Conservation (phyloP, 2,797 vertebrate genomes). For the Muraenolepis orangiensis region DNA sequence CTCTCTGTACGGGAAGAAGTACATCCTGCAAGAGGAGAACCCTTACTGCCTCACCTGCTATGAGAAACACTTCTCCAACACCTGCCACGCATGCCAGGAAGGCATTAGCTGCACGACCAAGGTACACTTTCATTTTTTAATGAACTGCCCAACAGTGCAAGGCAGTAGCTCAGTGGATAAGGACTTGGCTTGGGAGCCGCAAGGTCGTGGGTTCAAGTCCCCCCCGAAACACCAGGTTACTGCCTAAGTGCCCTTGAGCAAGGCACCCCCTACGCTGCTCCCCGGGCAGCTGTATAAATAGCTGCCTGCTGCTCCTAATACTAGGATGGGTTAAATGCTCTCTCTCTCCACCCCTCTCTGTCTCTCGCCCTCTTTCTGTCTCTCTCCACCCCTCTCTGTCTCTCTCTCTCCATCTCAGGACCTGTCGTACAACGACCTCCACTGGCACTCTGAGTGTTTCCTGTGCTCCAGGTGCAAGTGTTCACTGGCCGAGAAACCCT, state of each 20-base stretch:
- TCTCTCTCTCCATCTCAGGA: conserved; percentile 77
- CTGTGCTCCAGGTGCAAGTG: conserved; percentile 82
- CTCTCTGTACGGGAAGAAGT: conserved; percentile 88
- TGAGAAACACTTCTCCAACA: conserved; percentile 84
- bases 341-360: too few relatives aligned
- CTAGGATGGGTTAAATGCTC: too few relatives aligned
- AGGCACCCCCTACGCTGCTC: too few relatives aligned
- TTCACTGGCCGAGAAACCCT: conserved; percentile 86
- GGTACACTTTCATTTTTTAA: conserved; percentile 66
- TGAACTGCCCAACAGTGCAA: not conserved
- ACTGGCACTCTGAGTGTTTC: conserved; percentile 94
- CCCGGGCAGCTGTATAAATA: too few relatives aligned
- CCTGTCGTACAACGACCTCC: conserved; percentile 88
- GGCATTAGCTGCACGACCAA: conserved; percentile 89
- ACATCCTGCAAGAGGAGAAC: conserved; percentile 85
- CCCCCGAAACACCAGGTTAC: too few relatives aligned
- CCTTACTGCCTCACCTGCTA: conserved; percentile 90
- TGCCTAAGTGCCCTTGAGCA: too few relatives aligned
- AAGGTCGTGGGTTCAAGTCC: too few relatives aligned
- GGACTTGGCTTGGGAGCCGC: too few relatives aligned
- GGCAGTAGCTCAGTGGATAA: too few relatives aligned
- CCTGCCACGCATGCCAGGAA: conserved; percentile 84
- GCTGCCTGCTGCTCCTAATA: too few relatives aligned
- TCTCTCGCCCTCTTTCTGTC: too few relatives aligned
- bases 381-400: not conserved